These are phyloP conservation scores for Eriosoma lanigerum DNA, from an alignment of 1,140 invertebrate genomes.

Conservation along the genomic window DNA sequence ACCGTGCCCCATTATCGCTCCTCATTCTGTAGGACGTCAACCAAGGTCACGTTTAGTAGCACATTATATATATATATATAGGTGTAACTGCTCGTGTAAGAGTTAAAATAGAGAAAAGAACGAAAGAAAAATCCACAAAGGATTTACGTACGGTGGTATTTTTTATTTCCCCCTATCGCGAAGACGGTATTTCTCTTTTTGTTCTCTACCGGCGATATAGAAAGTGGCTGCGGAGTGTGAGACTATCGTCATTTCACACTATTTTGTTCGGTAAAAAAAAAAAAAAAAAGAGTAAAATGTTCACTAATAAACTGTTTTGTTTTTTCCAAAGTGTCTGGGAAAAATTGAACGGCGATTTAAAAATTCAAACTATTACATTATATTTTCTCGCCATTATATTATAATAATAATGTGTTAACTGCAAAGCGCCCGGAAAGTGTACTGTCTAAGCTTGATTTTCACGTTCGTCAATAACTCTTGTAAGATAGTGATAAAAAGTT, in stretches of 20 bases:
- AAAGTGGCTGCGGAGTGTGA: constrained; percentile 19
- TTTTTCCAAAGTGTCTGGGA: constrained; percentile 8
- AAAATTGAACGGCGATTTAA: not conserved
- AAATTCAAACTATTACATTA: too few relatives aligned
- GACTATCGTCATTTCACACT: constrained; percentile 2
- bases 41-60: constrained; percentile 48
- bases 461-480: too few relatives aligned
- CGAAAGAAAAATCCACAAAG: constrained; percentile 29
- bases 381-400: too few relatives aligned
- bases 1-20: constrained; percentile 23
- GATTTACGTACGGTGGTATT: not conserved
- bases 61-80: not conserved
- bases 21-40: constrained; percentile 36
- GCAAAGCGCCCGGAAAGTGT: too few relatives aligned
- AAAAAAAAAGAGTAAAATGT: too few relatives aligned
- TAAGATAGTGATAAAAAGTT: too few relatives aligned
- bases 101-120: not conserved
- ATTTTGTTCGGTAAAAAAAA: not conserved
- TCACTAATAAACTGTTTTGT: constrained; percentile 12
- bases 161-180: not conserved
- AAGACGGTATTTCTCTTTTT: constrained; percentile 30
- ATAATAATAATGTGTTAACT: too few relatives aligned
- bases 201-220: constrained; percentile 12
- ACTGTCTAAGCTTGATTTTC: too few relatives aligned
- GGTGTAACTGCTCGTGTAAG: not conserved